A percentile compares a stretch with the other conserved stretches of the same genome.
These are phyloP conservation scores for Maconellicoccus hirsutus DNA, from an alignment of 1,140 invertebrate genomes.

Conservation along the genomic window DNA sequence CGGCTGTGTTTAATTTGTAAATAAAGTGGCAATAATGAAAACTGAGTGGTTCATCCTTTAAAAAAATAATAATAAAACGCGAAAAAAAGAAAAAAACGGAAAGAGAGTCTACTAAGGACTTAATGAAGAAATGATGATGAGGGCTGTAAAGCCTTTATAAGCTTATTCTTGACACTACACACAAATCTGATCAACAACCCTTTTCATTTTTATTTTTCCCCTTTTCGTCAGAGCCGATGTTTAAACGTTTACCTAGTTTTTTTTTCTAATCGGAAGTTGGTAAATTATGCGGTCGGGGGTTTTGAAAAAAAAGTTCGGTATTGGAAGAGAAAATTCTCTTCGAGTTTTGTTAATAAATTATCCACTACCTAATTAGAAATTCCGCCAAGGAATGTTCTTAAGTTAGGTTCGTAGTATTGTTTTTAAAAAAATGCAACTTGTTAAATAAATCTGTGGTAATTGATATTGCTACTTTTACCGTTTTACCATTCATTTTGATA, in stretches of 20 bases:
- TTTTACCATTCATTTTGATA: no score
- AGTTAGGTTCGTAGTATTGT: neutral
- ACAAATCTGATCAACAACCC: slow-evolving; percentile 22
- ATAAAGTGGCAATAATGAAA: slow-evolving; percentile 20
- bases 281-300: neutral
- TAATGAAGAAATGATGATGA: slow-evolving; percentile 20
- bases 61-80: slow-evolving; percentile 1
- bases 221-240: neutral
- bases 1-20: slow-evolving; percentile 22
- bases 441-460: no score
- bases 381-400: neutral
- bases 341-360: neutral
- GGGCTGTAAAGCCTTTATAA: slow-evolving; percentile 22
- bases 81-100: slow-evolving; percentile 13
- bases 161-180: slow-evolving; percentile 19
- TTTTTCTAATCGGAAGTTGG: neutral
- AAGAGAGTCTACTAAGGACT: slow-evolving; percentile 8
- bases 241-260: slow-evolving; percentile 19
- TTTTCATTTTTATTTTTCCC: slow-evolving; percentile 12
- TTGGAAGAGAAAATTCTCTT: neutral
- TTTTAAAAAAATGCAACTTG: neutral
- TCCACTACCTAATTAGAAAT: neutral
- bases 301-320: no score
- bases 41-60: neutral
- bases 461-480: no score